Base-by-base conservation (phyloP, 2,888 invertebrate species). In the Geotrupes spiniger region DNA sequence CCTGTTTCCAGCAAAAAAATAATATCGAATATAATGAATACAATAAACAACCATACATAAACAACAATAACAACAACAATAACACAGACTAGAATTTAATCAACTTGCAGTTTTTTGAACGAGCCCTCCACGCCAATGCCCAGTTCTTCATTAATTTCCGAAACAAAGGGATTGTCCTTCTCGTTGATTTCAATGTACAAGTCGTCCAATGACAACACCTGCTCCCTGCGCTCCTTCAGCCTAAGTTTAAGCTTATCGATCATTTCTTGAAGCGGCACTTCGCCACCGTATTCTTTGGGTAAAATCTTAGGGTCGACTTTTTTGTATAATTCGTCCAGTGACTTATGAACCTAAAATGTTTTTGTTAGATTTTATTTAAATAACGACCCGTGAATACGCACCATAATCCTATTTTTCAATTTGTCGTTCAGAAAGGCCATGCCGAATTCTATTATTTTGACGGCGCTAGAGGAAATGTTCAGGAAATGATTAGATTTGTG, bases 211-310 rank as follows among this genome's bases (percentile, higher is more conserved):
- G 85, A 84, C 41, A 87, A 70, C 37, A 89, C 74, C 9, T 81
- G 78, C 16, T 83, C 79, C 58, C 87, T 79, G 48, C 79, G 81
- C 53, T 81, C 80, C 49, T 80, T 70, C 36, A 89, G 71, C 44
- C 79, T 80, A 27, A 76, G 72, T 66, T 89, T 88, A 53, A 89
- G 78, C 63, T 80, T 80, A 70, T 85, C 83, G 52, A 92, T 85
- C 89, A 93, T 91, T 42, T 90, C 87, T 17, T 77, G 77, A 42
- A 91, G 73, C 11, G 92, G 88, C 12, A 89, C 80, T 12, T 83
- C 83, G n/a, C 92, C 92, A 5, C 92, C 92, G 65, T 92, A 92
- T 72, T 93, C 92, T 69, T 87, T 85, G 0, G 92, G 92, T 54
- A 93, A 72, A 61, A 92, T 86, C 50, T 83, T 80, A 15, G 83